These are phyloP conservation scores for Onychomys torridus DNA, from an alignment of 2,797 vertebrate species.

Conservation along the genomic window DNA sequence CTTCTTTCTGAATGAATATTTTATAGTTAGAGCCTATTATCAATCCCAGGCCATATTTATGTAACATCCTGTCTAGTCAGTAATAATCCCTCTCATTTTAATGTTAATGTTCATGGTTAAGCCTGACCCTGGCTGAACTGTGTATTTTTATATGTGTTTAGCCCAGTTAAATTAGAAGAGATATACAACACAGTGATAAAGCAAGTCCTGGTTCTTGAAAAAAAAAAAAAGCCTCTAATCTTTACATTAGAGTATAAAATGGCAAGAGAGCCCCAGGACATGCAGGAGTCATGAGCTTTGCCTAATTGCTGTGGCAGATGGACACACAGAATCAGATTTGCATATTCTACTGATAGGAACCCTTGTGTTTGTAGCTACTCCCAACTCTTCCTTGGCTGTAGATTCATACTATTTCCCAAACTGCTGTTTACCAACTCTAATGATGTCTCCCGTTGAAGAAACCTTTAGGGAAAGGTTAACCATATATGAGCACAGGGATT, in stretches of 20 bases:
- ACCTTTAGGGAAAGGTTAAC: slow-evolving; percentile 60
- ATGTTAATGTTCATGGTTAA: slow-evolving; percentile 61
- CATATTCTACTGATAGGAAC: neutral
- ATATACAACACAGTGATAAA: neutral
- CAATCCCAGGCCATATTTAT: slow-evolving; percentile 68
- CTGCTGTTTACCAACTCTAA: slow-evolving; percentile 40
- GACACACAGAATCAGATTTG: slow-evolving; percentile 51
- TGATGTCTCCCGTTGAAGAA: slow-evolving; percentile 20
- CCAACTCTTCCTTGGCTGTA: neutral
- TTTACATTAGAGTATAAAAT: slow-evolving; percentile 50
- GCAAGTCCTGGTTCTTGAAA: slow-evolving; percentile 29
- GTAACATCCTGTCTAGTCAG: slow-evolving; percentile 67
- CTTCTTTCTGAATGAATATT: slow-evolving; percentile 73
- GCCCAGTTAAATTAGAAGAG: slow-evolving; percentile 64
- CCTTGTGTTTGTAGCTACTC: neutral
- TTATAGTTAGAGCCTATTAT: slow-evolving; percentile 72
- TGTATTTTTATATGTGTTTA: slow-evolving; percentile 64
- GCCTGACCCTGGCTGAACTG: slow-evolving; percentile 50
- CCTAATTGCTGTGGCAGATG: slow-evolving; percentile 16
- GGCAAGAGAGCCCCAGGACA: neutral
- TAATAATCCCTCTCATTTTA: slow-evolving; percentile 77
- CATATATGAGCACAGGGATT: neutral
- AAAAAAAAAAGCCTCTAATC: slow-evolving; percentile 50
- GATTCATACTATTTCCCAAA: slow-evolving; percentile 39
- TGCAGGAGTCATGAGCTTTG: neutral